Conservation (phyloP, 2,888 invertebrate species). For the Chrysolina oricalcia region DNA sequence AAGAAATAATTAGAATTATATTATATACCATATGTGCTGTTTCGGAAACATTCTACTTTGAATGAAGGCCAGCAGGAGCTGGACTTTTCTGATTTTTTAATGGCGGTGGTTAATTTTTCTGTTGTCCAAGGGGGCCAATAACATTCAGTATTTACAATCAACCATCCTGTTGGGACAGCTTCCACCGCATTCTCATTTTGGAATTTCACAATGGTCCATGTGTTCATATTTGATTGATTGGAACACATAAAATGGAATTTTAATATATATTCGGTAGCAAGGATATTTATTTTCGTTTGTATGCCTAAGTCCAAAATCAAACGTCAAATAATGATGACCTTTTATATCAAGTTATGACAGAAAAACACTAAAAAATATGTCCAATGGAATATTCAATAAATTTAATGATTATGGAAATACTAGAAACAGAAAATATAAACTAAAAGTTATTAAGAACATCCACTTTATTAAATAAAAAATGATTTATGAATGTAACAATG, state of each 20-base stretch:
- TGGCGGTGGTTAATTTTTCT: constrained; percentile 18
- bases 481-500: not conserved
- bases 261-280: not conserved
- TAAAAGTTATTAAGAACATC: no score
- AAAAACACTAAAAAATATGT: no score
- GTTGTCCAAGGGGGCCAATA: constrained; percentile 18
- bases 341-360: no score
- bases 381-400: no score
- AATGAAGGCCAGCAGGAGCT: constrained; percentile 26
- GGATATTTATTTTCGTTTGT: no score
- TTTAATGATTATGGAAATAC: no score
- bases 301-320: no score
- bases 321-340: no score
- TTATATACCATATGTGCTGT: constrained; percentile 7
- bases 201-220: constrained; percentile 18
- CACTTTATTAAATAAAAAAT: no score
- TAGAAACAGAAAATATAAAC: no score
- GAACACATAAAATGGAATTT: not conserved
- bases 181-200: constrained; percentile 2
- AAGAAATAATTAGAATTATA: not conserved
- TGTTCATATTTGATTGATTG: constrained; percentile 13
- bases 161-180: constrained; percentile 1
- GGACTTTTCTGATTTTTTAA: constrained; percentile 19
- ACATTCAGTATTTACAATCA: constrained; percentile 7
- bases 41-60: constrained; percentile 20